Evolutionary conservation across 2,888 invertebrate species (phyloP).

Genomic region (Tubulanus polymorphus): DNA sequence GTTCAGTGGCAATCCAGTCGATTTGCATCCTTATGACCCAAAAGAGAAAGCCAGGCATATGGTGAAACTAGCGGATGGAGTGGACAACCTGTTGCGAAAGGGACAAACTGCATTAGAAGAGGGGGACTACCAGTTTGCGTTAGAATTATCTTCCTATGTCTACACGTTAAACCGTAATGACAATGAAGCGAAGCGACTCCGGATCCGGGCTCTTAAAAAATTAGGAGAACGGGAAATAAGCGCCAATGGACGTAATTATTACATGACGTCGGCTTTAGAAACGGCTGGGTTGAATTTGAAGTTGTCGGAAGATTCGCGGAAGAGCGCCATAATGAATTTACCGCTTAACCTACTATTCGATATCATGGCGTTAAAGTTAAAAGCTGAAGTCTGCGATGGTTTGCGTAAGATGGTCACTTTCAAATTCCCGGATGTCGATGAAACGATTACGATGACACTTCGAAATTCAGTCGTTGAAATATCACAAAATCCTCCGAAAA

Average conservation of each 20-base stretch:
- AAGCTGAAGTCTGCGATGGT: slow-evolving; percentile 21
- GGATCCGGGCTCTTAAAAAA: slow-evolving; percentile 25
- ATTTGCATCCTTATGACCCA: too few relatives aligned
- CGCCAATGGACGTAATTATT: slow-evolving; percentile 36
- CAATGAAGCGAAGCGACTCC: slow-evolving; percentile 24
- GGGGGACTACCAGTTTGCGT: slow-evolving; percentile 35
- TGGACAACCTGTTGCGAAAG: slow-evolving; percentile 15
- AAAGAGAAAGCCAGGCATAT: slow-evolving; percentile 28
- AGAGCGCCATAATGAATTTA: slow-evolving; percentile 8
- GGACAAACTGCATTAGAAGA: slow-evolving; percentile 25
- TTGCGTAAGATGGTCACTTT: slow-evolving; percentile 16
- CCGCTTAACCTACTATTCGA: slow-evolving; percentile 20
- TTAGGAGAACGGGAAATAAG: slow-evolving; percentile 29
- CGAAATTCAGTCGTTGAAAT: too few relatives aligned
- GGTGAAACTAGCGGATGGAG: slow-evolving; percentile 25
- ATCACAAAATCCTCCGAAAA: too few relatives aligned
- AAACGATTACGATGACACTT: too few relatives aligned
- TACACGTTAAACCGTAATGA: slow-evolving; percentile 19
- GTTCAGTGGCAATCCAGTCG: too few relatives aligned
- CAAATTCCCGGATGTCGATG: slow-evolving; percentile 22
- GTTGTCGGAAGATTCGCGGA: slow-evolving; percentile 5
- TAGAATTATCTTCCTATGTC: slow-evolving; percentile 29
- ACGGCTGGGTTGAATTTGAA: slow-evolving; percentile 21
- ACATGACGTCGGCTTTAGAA: slow-evolving; percentile 33
- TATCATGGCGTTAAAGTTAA: slow-evolving; percentile 23